Evolutionary conservation across 2,797 vertebrate genomes (phyloP).

Genomic region (Jordanella pulchra): DNA sequence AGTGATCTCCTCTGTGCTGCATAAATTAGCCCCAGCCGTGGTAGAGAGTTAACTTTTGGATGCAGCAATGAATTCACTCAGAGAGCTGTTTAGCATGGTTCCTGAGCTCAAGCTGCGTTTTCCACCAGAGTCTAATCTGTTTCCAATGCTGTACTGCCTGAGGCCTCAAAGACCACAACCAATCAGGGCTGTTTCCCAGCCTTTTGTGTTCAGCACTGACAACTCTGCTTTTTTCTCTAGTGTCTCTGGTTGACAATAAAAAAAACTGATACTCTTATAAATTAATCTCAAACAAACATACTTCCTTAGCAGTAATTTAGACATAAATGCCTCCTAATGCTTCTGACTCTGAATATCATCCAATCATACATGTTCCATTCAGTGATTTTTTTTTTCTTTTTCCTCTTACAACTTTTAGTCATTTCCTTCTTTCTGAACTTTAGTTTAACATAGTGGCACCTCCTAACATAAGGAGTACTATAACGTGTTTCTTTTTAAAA

Average conservation of each 20-base stretch:
- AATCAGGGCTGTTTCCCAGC: too few species aligned
- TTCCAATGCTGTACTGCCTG: background rate
- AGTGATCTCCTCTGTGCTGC: background rate
- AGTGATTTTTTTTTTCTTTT: background rate
- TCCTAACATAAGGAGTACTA: background rate
- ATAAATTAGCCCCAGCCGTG: background rate
- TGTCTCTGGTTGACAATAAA: background rate
- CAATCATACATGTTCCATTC: background rate
- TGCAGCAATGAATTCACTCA: background rate
- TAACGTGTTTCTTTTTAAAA: background rate
- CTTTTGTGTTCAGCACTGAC: background rate
- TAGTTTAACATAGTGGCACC: background rate
- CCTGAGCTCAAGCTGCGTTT: constrained; percentile 1
- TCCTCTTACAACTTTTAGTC: background rate
- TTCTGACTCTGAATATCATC: background rate
- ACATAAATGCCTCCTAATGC: background rate
- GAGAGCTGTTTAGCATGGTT: background rate
- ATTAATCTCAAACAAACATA: background rate
- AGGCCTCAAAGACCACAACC: constrained; percentile 1
- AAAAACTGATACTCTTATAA: background rate
- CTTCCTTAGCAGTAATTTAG: background rate
- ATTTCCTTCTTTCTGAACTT: background rate
- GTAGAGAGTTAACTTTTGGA: background rate
- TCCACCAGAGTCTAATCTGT: background rate
- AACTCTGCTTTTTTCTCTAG: background rate